Conservation (phyloP, 2,888 invertebrate species). For the Drosophila meridiana region DNA sequence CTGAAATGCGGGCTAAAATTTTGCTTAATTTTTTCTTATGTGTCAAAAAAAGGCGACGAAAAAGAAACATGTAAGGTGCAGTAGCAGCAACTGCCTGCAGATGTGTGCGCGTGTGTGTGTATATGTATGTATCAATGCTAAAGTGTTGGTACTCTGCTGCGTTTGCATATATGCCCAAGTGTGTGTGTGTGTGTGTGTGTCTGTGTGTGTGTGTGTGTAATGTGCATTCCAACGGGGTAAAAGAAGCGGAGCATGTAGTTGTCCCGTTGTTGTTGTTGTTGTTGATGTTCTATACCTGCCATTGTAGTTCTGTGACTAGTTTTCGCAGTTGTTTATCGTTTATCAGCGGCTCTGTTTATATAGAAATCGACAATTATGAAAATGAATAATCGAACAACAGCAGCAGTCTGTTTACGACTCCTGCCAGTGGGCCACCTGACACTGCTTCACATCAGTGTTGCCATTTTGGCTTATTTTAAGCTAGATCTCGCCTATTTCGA, state of each 20-base stretch:
- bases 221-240: constrained; percentile 81
- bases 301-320: constrained; percentile 22
- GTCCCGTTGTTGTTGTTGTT: constrained; percentile 6
- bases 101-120: constrained; percentile 51
- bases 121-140: constrained; percentile 45
- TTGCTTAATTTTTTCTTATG: constrained; percentile 40
- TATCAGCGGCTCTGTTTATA: constrained; percentile 41
- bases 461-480: too few relatives aligned
- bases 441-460: constrained; percentile 6
- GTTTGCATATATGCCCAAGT: constrained; percentile 31
- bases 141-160: constrained; percentile 44
- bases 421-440: constrained; percentile 49
- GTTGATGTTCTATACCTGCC: constrained; percentile 38
- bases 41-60: constrained; percentile 34
- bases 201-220: constrained; percentile 22
- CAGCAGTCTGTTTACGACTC: constrained; percentile 46
- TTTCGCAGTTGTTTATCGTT: constrained; percentile 41
- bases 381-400: constrained; percentile 48
- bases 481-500: too few relatives aligned
- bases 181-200: background rate
- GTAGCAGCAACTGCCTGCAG: constrained; percentile 62
- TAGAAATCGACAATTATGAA: constrained; percentile 50
- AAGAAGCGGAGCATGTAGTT: constrained; percentile 40
- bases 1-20: constrained; percentile 39
- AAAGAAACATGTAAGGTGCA: constrained; percentile 75